Conservation (phyloP, 2,797 vertebrate genomes). For the Smutsia gigantea region DNA sequence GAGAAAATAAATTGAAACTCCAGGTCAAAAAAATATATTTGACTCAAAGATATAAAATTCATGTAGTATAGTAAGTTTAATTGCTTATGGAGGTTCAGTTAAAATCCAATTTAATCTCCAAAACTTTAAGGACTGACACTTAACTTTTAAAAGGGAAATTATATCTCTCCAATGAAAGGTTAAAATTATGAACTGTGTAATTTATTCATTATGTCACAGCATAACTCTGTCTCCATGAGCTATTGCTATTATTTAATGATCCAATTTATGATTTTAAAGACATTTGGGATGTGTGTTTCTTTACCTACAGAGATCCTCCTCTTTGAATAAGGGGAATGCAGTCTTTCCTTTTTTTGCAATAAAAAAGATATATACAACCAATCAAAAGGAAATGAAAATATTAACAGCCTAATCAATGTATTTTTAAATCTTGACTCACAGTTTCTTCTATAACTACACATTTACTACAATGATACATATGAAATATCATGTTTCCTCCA, state of each 20-base stretch:
- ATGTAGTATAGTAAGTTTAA: neutral
- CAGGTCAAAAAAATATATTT: neutral
- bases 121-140: neutral
- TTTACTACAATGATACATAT: neutral
- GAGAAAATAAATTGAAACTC: neutral
- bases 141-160: slow-evolving; percentile 21
- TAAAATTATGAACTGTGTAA: neutral
- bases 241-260: neutral
- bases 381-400: neutral
- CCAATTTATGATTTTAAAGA: neutral
- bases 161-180: neutral
- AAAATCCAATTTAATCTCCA: neutral
- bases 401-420: neutral
- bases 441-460: neutral
- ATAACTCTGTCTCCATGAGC: neutral
- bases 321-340: neutral
- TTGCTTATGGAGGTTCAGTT: neutral
- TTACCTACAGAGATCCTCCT: neutral
- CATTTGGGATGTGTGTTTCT: neutral
- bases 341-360: neutral
- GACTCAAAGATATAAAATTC: neutral
- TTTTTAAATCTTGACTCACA: neutral
- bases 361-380: neutral
- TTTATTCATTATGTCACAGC: neutral
- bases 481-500: neutral